These are phyloP conservation scores for Drosophila watanabei DNA, from an alignment of 1,140 invertebrate genomes.

Conservation along the genomic window DNA sequence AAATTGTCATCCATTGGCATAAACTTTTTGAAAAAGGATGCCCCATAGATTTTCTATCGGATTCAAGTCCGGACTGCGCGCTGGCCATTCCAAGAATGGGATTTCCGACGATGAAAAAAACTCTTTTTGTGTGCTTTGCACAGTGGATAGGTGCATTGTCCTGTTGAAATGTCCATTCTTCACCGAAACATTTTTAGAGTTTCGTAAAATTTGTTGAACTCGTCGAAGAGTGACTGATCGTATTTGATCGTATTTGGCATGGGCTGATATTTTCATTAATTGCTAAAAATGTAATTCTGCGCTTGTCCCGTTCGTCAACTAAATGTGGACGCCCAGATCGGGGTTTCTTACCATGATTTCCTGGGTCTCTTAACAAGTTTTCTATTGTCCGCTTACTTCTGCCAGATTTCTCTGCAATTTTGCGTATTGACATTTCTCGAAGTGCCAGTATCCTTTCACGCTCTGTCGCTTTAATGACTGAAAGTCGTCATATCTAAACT, in stretches of 20 bases:
- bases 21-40: too few relatives aligned
- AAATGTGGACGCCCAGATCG: neutral
- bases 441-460: neutral
- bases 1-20: too few relatives aligned
- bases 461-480: too few relatives aligned
- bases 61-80: too few relatives aligned
- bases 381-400: neutral
- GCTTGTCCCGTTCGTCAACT: too few relatives aligned
- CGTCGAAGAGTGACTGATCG: neutral
- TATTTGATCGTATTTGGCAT: neutral
- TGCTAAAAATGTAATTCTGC: neutral
- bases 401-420: neutral
- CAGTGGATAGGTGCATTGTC: too few relatives aligned
- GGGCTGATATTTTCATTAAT: neutral
- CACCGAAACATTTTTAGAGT: neutral
- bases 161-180: too few relatives aligned
- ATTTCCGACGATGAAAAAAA: too few relatives aligned
- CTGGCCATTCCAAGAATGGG: too few relatives aligned
- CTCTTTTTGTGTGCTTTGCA: too few relatives aligned
- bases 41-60: too few relatives aligned
- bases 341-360: neutral
- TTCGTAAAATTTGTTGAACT: neutral
- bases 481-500: too few relatives aligned
- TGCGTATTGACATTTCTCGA: neutral
- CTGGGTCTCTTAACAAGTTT: neutral